Conservation (phyloP, 2,113 vertebrate genomes). For the Archilochus colubris region DNA sequence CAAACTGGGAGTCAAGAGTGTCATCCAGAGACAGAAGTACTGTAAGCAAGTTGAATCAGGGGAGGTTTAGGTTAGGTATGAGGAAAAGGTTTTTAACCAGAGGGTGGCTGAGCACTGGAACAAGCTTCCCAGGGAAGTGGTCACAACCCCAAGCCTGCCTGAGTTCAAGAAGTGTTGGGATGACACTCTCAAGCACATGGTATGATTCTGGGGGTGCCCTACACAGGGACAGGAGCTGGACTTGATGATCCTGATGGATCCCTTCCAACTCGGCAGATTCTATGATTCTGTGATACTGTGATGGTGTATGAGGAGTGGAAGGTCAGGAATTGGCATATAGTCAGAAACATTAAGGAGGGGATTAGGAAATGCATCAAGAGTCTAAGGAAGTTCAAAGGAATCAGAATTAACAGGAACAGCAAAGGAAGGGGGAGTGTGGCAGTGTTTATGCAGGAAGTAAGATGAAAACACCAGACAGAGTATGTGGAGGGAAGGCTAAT, state of each 20-base stretch:
- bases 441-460: neutral
- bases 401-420: neutral
- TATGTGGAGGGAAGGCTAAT: neutral
- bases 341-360: neutral
- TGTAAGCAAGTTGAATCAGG: too few species aligned
- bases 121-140: too few species aligned
- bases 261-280: too few species aligned
- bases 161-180: too few species aligned
- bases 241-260: too few species aligned
- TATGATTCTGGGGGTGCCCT: too few species aligned
- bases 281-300: neutral
- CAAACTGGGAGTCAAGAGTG: neutral
- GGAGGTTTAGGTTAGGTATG: too few species aligned
- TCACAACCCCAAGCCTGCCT: too few species aligned
- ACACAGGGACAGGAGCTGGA: too few species aligned
- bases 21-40: neutral
- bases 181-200: too few species aligned
- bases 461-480: neutral
- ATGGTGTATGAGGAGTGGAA: neutral
- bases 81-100: too few species aligned
- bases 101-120: too few species aligned
- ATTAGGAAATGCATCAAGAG: neutral
- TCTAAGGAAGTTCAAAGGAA: conserved; percentile 5
- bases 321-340: neutral
- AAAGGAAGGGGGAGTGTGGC: neutral